A percentile compares a stretch with the other conserved stretches of the same genome.
phyloP scores from a whole-genome alignment of 2,888 invertebrate species.

The Diarsia dahlii region DNA sequence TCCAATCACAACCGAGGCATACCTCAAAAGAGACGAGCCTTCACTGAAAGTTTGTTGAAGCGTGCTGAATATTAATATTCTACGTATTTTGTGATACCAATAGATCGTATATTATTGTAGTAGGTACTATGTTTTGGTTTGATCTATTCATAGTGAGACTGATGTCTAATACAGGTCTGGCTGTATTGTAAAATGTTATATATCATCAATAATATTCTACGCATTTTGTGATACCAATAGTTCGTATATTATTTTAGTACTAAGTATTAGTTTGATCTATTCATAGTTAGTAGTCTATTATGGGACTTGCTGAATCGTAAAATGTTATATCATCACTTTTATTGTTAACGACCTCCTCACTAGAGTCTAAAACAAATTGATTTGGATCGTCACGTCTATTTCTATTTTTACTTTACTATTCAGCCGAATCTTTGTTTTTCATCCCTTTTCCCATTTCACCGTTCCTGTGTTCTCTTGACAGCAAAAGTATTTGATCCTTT shows the following conservation, averaged over 20 bases:
- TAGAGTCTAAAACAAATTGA: not conserved
- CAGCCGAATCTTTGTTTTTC: conserved; percentile 4
- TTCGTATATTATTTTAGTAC: conserved; percentile 22
- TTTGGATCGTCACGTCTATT: not conserved
- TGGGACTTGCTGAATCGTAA: not conserved
- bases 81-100: conserved; percentile 43
- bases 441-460: conserved; percentile 21
- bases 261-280: conserved; percentile 11
- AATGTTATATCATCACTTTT: not conserved
- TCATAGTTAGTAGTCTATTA: not conserved
- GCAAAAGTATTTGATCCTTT: conserved; percentile 36
- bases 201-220: conserved; percentile 49
- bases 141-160: conserved; percentile 2
- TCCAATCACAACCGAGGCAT: conserved; percentile 56
- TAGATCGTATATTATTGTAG: conserved; percentile 26
- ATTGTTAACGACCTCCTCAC: not conserved
- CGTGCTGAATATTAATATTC: conserved; percentile 62
- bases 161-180: not conserved
- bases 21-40: conserved; percentile 51
- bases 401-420: not conserved
- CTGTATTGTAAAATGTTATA: not conserved
- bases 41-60: conserved; percentile 51
- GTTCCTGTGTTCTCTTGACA: conserved; percentile 20
- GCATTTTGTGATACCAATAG: conserved; percentile 37
- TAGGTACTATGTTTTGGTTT: conserved; percentile 3